Base-by-base conservation (phyloP, 2,113 vertebrate genomes). In the Cephalopholis sonnerati region DNA sequence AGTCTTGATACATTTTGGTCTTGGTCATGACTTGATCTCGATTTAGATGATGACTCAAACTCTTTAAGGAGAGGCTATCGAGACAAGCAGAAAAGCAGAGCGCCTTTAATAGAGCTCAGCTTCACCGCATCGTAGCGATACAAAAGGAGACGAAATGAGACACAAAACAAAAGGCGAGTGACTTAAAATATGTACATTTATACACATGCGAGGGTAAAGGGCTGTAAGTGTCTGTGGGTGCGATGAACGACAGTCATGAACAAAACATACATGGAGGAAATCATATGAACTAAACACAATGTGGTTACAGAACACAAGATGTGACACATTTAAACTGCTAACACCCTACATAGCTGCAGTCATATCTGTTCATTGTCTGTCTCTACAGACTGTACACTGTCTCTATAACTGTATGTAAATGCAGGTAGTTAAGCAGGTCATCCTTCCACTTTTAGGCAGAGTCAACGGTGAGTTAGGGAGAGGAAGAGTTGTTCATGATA, bases 121-220 rank as follows among this genome's bases (percentile, higher is more conserved):
- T 74, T 63, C 75, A 87, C 73, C 69, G 68, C 80, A 84, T 83
- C 72, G 58, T 85, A 77, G 64, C 46, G 68, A 89, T 83, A 91
- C 76, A 90, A 90, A 91, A 85, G 32, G 68, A 81, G 51, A 83
- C 6, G 10, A 84, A 87, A 90, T 77, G 77, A 92, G 83, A 92
- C 87, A 88, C 82, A 92, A 87, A 89, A 88, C 84, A 87, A 93
- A 77, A 75, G 87, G 48, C 72, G 72, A 85, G 81, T 83, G 82
- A 93, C 89, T 88, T 92, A 74, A 91, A 93, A 91, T 95, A 94
- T 94, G 90, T 95, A 95, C 94, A 95, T 95, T 95, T 95, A 93
- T 94, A 95, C 94, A 95, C 91, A 93, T 91, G 91, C 92, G 57
- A 82, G 58, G 77, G 82, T 77, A 87, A 89, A 88, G 68, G 77